A percentile compares a stretch with the other conserved stretches of the same genome.
phyloP scores from a whole-genome alignment of 2,888 invertebrate species.

The Graphium colonna region DNA sequence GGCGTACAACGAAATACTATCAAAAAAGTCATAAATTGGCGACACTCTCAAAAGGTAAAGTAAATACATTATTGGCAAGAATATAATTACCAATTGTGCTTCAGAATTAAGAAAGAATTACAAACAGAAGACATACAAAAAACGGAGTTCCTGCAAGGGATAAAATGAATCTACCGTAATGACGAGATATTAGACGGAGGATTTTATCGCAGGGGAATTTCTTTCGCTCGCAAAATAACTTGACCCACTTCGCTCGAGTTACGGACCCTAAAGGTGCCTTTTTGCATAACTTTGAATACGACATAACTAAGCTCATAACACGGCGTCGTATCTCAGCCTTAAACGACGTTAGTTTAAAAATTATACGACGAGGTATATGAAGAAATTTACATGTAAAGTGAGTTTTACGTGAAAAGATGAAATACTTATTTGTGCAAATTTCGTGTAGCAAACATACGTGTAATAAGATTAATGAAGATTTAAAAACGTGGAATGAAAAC shows the following conservation, averaged over 20 bases:
- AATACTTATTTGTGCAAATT: too few species aligned
- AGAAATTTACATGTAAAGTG: not conserved
- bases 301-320: not conserved
- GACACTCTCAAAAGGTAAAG: too few species aligned
- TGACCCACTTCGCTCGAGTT: not conserved
- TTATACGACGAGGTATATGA: not conserved
- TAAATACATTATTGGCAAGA: too few species aligned
- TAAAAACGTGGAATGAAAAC: too few species aligned
- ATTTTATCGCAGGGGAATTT: not conserved
- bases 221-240: not conserved
- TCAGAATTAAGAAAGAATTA: too few species aligned
- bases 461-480: too few species aligned
- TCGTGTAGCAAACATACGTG: too few species aligned
- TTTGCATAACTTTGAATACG: not conserved
- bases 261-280: conserved; percentile 1
- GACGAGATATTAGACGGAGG: not conserved
- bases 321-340: not conserved
- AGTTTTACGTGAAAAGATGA: not conserved
- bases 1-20: too few species aligned
- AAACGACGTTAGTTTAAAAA: not conserved
- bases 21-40: not conserved
- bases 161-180: too few species aligned
- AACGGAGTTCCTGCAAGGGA: too few species aligned
- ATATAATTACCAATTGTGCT: too few species aligned
- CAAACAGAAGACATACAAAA: too few species aligned